Evolutionary conservation across 2,113 vertebrate species (phyloP), one percentile per base, ranked within the genome.

Genomic region (Ancistrus triradiatus): DNA sequence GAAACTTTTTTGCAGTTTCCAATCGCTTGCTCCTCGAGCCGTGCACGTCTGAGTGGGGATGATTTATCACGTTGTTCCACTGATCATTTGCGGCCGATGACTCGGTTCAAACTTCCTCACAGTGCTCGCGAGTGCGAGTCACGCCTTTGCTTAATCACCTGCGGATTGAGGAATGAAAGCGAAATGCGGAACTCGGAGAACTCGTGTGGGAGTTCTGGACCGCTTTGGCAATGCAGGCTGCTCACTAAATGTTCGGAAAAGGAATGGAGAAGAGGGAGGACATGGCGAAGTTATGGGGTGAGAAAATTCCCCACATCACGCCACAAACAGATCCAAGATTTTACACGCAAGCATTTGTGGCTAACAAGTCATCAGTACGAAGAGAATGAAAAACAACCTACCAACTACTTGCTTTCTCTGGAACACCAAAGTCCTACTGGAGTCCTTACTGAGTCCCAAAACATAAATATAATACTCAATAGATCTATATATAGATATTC

Each of bases 81-180:
- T n/a, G 44, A 57, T 64, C 40, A 47, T 68, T 68, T 64, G 61
- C 35, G 48, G 70, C 40, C 10, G 11, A 68, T 28, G 63, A n/a
- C 7, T 50, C 48, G 63, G 55, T 59, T 27, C 21, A 38, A 56
- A 43, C 27, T 50, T 21, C 60, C 33, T 52, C 53, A 57, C 15
- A 14, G 19, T 58, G 57, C 28, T 48, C 33, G 38, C 24, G 19
- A 59, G 40, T 46, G 40, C 17, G 15, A 15, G 9, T 28, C 25
- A 14, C 7, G 11, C 43, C 17, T 19, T 44, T 14, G 28, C 11
- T 59, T 31, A 11, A 44, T 59, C 44, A 43, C 3, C 5, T 13
- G 24, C 28, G 42, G 31, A 19, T 33, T 33, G 7, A 59, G 10
- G 3, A 27, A 11, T 2, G 24, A 60, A 60, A 27, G 27, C 7